Evolutionary conservation across 1,140 invertebrate genomes (phyloP).

Genomic region (Dermatophagoides farinae): DNA sequence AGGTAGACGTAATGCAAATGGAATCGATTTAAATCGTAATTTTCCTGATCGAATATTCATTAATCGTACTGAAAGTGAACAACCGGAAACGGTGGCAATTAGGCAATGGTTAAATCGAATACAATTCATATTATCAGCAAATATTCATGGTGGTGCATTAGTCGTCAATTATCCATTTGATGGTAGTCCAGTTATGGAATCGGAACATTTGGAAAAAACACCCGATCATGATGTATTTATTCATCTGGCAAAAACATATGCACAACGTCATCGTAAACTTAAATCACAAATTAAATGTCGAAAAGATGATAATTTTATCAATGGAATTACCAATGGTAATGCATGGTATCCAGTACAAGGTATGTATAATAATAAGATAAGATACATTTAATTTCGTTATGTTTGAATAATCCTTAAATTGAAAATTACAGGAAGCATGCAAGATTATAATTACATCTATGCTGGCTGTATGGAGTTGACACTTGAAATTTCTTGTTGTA

Average conservation of each 20-base stretch:
- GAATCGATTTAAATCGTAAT: slow-evolving; percentile 72
- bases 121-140: slow-evolving; percentile 73
- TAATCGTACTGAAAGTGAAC: slow-evolving; percentile 50
- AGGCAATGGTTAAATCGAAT: slow-evolving; percentile 81
- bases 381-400: neutral
- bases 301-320: slow-evolving; percentile 40
- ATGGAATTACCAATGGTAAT: slow-evolving; percentile 76
- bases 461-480: slow-evolving; percentile 46
- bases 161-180: slow-evolving; percentile 82
- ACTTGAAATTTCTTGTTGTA: slow-evolving; percentile 41
- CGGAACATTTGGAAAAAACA: slow-evolving; percentile 36
- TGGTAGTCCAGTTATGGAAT: slow-evolving; percentile 54
- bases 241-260: slow-evolving; percentile 67
- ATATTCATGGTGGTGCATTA: slow-evolving; percentile 70
- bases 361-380: slow-evolving; percentile 16
- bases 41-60: slow-evolving; percentile 60
- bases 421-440: slow-evolving; percentile 32
- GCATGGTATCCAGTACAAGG: slow-evolving; percentile 76
- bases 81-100: slow-evolving; percentile 80
- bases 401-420: neutral
- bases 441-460: slow-evolving; percentile 43
- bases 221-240: slow-evolving; percentile 86
- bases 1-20: slow-evolving; percentile 57
- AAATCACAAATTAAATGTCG: slow-evolving; percentile 26
- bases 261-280: slow-evolving; percentile 54